A percentile compares a stretch with the other conserved stretches of the same genome.
Evolutionary conservation across 2,888 invertebrate species (phyloP).

Genomic region (Chalcosyrphus nemorum): DNA sequence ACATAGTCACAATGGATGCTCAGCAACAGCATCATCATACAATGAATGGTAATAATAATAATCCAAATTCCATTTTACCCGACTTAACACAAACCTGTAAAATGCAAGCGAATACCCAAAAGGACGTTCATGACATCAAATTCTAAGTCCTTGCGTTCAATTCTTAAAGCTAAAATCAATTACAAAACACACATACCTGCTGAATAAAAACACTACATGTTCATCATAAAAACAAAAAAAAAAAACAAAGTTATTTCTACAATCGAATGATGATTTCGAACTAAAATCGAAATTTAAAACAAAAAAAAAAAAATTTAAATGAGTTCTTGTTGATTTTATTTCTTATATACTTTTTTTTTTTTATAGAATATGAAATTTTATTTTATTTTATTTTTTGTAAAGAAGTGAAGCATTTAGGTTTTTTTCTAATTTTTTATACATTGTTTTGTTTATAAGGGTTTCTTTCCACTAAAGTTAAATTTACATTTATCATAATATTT

Average conservation of each 20-base stretch:
- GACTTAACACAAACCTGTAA: constrained; percentile 84
- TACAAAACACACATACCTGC: constrained; percentile 23
- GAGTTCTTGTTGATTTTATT: constrained; percentile 10
- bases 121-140: constrained; percentile 92
- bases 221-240: constrained; percentile 21
- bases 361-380: constrained; percentile 33
- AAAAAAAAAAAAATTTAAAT: no score
- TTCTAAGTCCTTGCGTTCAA: constrained; percentile 83
- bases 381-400: not conserved
- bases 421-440: constrained; percentile 28
- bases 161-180: constrained; percentile 5
- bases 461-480: constrained; percentile 50
- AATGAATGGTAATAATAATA: constrained; percentile 80
- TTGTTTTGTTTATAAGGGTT: constrained; percentile 49
- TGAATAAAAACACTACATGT: not conserved
- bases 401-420: constrained; percentile 61
- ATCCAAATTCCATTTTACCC: constrained; percentile 80
- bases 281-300: not conserved
- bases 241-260: not conserved
- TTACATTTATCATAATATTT: constrained; percentile 48
- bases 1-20: constrained; percentile 75
- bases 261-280: not conserved
- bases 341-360: not conserved
- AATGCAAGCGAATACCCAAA: constrained; percentile 91
- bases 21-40: constrained; percentile 75